Evolutionary conservation across 2,113 vertebrate genomes (phyloP), one percentile per base, ranked within the genome.

Genomic region (Daphoenositta chrysoptera): DNA sequence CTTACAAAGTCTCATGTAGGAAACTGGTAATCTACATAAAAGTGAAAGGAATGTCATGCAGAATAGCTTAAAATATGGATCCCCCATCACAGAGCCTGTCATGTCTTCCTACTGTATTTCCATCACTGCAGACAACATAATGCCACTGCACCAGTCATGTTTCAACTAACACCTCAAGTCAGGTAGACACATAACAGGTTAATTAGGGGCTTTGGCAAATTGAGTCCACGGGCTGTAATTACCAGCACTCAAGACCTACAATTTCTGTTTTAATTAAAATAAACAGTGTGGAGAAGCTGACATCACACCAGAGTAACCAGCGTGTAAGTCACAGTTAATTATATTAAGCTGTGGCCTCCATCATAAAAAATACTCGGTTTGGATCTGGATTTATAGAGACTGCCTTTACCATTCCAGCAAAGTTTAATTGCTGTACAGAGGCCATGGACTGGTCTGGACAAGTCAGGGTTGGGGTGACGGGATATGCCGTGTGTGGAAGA

Each of bases 191-290:
- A 97, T 96, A 98, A 97, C 97, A 97, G 98, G 97, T 98, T 98
- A 98, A 98, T 98, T 98, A 98, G 98, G 98, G 98, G 97, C 97
- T 98, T 98, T 97, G 95, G 97, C 97, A 97, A 98, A 98, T 98
- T 98, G 97, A 97, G 97, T 97, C 96, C 97, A 97, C 40, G 94
- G 97, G 95, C 97, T 98, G 97, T 98, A 98, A 98, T 98, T 98
- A 98, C 92, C 94, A 96, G 97, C 93, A 96, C 97, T 96, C 97
- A 97, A 98, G 98, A 98, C 98, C 97, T 98, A 94, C 98, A 98
- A 98, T 98, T 98, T 98, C 98, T 98, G 96, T 97, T 98, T 98
- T 98, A 98, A 98, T 98, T 98, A 98, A 98, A 98, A 98, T 98
- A 98, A 98, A 98, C 98, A 98, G 94, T 98, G 96, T 94, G 94